Evolutionary conservation across 2,888 invertebrate species (phyloP).

Genomic region (Esperia sulphurella): DNA sequence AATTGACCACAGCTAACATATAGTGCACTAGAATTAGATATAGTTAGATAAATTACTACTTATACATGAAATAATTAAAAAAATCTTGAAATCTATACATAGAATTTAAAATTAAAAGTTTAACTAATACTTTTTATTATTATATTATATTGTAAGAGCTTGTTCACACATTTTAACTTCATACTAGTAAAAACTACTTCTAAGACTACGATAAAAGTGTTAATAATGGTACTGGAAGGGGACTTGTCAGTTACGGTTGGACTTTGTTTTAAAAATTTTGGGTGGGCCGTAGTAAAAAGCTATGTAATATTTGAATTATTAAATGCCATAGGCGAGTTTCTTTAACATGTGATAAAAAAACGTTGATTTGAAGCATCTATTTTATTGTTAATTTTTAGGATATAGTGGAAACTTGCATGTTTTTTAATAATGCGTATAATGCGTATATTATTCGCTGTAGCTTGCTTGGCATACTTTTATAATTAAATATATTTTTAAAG

Average conservation of each 20-base stretch:
- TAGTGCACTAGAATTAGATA: constrained; percentile 73
- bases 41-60: constrained; percentile 75
- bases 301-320: constrained; percentile 27
- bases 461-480: constrained; percentile 28
- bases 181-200: constrained; percentile 62
- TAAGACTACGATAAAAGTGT: constrained; percentile 56
- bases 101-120: constrained; percentile 76
- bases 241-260: constrained; percentile 51
- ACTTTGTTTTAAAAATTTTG: constrained; percentile 34
- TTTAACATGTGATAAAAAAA: constrained; percentile 41
- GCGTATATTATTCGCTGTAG: constrained; percentile 24
- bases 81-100: constrained; percentile 77
- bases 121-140: constrained; percentile 78
- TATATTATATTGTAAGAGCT: constrained; percentile 74
- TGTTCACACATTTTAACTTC: constrained; percentile 79
- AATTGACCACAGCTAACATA: constrained; percentile 74
- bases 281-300: constrained; percentile 34
- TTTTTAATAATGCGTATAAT: constrained; percentile 6
- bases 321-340: constrained; percentile 63
- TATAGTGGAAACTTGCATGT: constrained; percentile 21
- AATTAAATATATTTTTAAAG: constrained; percentile 19
- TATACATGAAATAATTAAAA: constrained; percentile 56
- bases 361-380: constrained; percentile 32
- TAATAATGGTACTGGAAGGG: constrained; percentile 48
- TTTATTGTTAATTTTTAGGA: constrained; percentile 15